Evolutionary conservation across 2,113 vertebrate genomes (phyloP).

Genomic region (Myanophis thanlyinensis): DNA sequence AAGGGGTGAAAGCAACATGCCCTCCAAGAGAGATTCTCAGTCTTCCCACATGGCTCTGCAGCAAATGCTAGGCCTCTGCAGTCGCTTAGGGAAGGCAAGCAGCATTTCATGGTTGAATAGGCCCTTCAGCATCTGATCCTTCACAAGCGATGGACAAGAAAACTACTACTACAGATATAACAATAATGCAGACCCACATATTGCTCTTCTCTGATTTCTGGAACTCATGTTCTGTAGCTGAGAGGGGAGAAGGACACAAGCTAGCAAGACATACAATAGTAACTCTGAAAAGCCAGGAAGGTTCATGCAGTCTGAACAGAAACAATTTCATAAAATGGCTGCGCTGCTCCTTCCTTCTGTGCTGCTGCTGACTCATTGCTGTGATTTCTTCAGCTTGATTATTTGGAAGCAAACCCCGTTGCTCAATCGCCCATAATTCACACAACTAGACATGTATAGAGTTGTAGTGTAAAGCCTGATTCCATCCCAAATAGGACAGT

Average conservation of each 20-base stretch:
- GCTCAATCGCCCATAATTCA: background rate
- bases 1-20: too few species aligned
- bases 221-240: background rate
- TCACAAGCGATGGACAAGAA: background rate
- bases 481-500: background rate
- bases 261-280: background rate
- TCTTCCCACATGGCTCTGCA: background rate
- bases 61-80: background rate
- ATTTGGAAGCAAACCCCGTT: background rate
- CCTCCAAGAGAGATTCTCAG: background rate
- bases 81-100: too few species aligned
- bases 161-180: background rate
- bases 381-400: background rate
- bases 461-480: background rate
- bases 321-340: background rate
- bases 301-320: background rate
- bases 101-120: background rate
- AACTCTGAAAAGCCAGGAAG: background rate
- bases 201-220: background rate
- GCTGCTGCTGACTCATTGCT: background rate
- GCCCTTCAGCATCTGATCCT: background rate
- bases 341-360: background rate
- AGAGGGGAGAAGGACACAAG: background rate
- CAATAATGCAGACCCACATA: background rate
- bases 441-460: background rate